Evolutionary conservation across 2,797 vertebrate species (phyloP), one percentile per base, ranked within the genome.

Genomic region (Tenualosa thibaudeaui): DNA sequence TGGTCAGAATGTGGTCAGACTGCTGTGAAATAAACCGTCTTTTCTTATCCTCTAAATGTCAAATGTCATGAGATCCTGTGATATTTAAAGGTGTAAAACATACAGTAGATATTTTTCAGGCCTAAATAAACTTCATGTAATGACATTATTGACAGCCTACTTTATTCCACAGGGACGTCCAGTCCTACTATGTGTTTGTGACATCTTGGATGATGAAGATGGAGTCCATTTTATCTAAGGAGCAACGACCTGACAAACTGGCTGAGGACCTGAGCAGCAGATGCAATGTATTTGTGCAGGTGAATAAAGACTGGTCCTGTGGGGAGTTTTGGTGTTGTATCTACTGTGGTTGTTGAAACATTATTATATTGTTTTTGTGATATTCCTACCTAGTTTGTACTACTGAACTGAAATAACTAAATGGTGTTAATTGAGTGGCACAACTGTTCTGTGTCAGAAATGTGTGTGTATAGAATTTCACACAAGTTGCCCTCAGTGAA

Each of bases 201-300:
- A 98, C 97, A 58, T 98, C 98, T 0, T 99, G 98, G 98, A 99
- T 99, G 98, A 99, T 98, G 97, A 99, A 99, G 94, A 98, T 99
- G 97, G 98, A 99, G 91, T 97, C 98, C 49, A 95, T 99, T 88
- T 92, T 98, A 88, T 97, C 96, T 65, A 99, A 97, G 90, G 98
- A 97, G 82, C 97, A 98, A 75, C 96, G 94, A 85, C 83, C 90
- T 54, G 96, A 97, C 37, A 99, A 96, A 89, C 93, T 98, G 92
- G 94, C 96, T 46, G 98, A 99, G 85, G 97, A 99, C 89, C 96
- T 99, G 84, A 98, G 96, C 89, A 97, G 95, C 92, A 96, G 97
- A 90, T 99, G 98, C 91, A 98, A 95, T 78, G 92, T 99, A 90
- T 99, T 99, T 95, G 96, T 99, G 87, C 98, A 99, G 97, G 98